Evolutionary conservation across 2,113 vertebrate species (phyloP).

Genomic region (Mirounga angustirostris): DNA sequence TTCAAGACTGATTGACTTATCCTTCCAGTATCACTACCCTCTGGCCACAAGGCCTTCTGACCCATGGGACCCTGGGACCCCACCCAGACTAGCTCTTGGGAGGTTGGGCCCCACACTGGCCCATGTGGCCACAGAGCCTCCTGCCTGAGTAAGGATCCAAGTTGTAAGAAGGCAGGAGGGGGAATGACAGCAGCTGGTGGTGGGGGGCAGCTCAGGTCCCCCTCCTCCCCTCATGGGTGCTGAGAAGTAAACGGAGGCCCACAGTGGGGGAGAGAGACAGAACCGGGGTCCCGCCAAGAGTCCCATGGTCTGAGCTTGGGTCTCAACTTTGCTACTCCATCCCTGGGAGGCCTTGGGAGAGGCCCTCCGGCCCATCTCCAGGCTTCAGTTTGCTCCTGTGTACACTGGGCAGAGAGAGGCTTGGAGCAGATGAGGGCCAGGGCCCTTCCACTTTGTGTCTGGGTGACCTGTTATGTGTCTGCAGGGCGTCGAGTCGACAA

Average conservation of each 20-base stretch:
- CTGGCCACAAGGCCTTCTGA: background rate
- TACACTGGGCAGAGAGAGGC: background rate
- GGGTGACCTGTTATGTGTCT: background rate
- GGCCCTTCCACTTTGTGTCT: background rate
- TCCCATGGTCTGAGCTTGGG: background rate
- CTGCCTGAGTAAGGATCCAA: background rate
- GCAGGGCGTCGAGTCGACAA: background rate
- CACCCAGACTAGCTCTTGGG: conserved; percentile 13
- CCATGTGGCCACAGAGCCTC: background rate
- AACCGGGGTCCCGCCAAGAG: background rate
- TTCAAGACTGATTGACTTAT: background rate
- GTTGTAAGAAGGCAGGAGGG: conserved; percentile 34
- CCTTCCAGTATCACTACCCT: conserved; percentile 3
- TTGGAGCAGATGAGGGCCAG: background rate
- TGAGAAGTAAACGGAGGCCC: conserved; percentile 40
- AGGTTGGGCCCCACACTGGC: background rate
- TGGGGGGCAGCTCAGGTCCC: background rate
- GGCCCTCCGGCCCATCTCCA: background rate
- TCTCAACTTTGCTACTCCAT: background rate
- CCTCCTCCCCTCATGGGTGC: background rate
- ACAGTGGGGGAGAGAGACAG: background rate
- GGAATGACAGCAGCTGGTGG: background rate
- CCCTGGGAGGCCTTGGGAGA: background rate
- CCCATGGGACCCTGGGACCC: background rate
- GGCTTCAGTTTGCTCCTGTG: background rate